Base-by-base conservation (phyloP, 2,113 vertebrate species). In the Oncorhynchus kisutch region DNA sequence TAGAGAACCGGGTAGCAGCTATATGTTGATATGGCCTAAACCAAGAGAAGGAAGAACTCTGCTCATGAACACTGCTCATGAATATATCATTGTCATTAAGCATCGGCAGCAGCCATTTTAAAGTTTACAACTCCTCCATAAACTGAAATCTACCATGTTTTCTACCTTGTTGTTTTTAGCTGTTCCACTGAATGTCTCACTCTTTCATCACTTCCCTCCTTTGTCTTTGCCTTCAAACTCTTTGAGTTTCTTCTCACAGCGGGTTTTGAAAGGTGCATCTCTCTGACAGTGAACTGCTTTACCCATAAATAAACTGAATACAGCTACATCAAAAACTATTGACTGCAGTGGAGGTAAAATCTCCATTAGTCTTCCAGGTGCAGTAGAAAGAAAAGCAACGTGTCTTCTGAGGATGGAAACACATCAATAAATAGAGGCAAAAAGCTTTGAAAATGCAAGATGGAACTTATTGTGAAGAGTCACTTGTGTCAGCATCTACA, bases 71-170 rank as follows among this genome's bases (percentile, higher is more conserved):
- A 39, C 39, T 9, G 7, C 39, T 39, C 39, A 45, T 82, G 82
- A 84, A 82, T 85, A 87, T 14, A 89, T 89, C 83, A 87, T 72
- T 87, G 85, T 85, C 87, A 88, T 80, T 84, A 67, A 72, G 75
- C 72, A 84, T 87, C 78, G 82, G 78, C 72, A 39, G 70, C 39
- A 45, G 18, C 78, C 66, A 77, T 66, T 84, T 83, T 70, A 65
- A 25, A 54, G 81, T 67, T 67, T 45, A 86, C 81, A 86, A 78
- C 83, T 66, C 76, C 69, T 70, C 72, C 13, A 75, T 83, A 73
- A 75, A 67, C 80, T 67, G 27, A 78, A 80, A 72, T 70, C 74
- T 59, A 51, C 51, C 45, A 45, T 45, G 8, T 45, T 45, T 9
- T 45, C 39, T 45, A 45, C 39, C 39, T 45, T 45, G 39, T 60